Conservation (phyloP, 2,113 vertebrate species). For the Anhinga rufa region DNA sequence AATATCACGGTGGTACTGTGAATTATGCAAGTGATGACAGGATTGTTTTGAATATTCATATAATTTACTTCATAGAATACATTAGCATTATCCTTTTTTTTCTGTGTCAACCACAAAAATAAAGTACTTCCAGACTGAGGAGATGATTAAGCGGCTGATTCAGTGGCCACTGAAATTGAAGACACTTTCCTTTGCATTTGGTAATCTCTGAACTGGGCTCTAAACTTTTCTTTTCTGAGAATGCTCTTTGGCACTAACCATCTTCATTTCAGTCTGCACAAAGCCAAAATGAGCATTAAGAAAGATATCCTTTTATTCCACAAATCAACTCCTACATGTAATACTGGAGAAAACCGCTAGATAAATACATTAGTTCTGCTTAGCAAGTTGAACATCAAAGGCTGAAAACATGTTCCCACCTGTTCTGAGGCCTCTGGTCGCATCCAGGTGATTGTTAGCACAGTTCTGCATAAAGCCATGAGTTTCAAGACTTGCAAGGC, state of each 20-base stretch:
- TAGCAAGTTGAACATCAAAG: conserved; percentile 9
- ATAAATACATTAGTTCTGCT: conserved; percentile 1
- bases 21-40: conserved; percentile 7
- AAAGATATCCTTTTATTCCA: background rate
- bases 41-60: background rate
- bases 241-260: background rate
- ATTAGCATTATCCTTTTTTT: background rate
- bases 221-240: background rate
- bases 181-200: background rate
- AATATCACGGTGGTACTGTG: background rate
- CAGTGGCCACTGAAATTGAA: background rate
- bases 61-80: background rate
- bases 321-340: background rate
- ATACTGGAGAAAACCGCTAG: background rate
- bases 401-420: background rate
- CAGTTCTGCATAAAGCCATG: background rate
- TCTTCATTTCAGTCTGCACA: background rate
- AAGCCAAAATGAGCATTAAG: background rate
- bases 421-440: background rate
- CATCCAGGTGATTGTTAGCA: background rate
- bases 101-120: background rate
- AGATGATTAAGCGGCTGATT: background rate
- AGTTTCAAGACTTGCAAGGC: background rate
- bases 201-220: background rate
- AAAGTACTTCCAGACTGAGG: background rate